These are phyloP conservation scores for Bombus superbus DNA, from an alignment of 1,140 invertebrate genomes.

Conservation along the genomic window DNA sequence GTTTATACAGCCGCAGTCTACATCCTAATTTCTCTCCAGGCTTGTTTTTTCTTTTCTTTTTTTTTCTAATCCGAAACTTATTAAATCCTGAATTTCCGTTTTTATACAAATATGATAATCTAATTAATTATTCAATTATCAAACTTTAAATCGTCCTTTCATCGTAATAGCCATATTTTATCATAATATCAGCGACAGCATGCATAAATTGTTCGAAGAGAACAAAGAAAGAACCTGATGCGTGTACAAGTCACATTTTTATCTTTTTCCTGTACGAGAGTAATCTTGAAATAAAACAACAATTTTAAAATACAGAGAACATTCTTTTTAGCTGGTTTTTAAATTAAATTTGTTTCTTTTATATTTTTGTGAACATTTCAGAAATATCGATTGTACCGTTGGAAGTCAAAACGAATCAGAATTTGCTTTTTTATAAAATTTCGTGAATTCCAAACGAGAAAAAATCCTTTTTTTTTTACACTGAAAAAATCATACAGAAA, in stretches of 20 bases:
- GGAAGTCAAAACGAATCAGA: no score
- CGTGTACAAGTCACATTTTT: not conserved
- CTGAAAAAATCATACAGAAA: not conserved
- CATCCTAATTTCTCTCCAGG: not conserved
- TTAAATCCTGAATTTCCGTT: not conserved
- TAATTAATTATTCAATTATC: not conserved
- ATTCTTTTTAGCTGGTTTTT: no score
- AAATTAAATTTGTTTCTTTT: no score
- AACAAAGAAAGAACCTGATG: not conserved
- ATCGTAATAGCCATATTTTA: not conserved
- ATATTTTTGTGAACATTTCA: not conserved
- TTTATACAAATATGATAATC: not conserved
- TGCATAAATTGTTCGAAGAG: not conserved
- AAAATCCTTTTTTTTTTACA: not conserved
- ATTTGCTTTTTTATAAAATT: no score
- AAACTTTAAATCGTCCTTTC: not conserved
- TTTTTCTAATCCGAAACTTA: not conserved
- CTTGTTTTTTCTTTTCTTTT: no score
- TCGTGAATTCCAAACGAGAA: no score
- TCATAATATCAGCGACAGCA: not conserved
- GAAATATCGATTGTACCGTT: not conserved
- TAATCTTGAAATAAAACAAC: not conserved
- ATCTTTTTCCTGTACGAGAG: not conserved
- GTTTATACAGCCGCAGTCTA: not conserved
- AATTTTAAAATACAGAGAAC: not conserved